Evolutionary conservation across 1,140 invertebrate genomes (phyloP), one percentile per base, ranked within the genome.

Genomic region (Pantala flavescens): DNA sequence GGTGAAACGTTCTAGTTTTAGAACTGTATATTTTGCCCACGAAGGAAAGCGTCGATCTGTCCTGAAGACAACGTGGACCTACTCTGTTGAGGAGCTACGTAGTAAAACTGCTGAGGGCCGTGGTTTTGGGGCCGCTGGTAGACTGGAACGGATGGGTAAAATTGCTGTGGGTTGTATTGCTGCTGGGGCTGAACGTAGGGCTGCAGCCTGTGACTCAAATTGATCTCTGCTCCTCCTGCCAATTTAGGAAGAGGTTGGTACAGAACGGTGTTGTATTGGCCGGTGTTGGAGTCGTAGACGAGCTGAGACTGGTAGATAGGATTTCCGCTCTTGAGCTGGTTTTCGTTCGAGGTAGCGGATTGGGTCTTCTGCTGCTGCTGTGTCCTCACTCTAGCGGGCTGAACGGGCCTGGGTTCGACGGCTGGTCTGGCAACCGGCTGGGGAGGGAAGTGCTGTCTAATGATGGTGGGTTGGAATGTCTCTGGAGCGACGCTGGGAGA

Each of bases 11-110:
- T 36, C 2, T 36, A 36, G 9, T 5, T 36, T 77, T 78, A 79
- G 75, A 77, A 77, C 36, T 78, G 76, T 78, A 89, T 87, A 79
- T 88, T 88, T 79, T 90, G 88, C 55, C 89, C 89, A 80, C 90
- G 86, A 63, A 93, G 86, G 83, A 93, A 93, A 49, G 91, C 90
- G 80, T 93, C 91, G 79, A 93, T 92, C 80, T 92, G 91, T 23
- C 90, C 89, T 42, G 85, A 83, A 5, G 87, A 84, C 7, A 85
- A 78, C 0, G 82, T 74, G 72, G 84, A 71, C 73, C 75, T 55
- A 70, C 74, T 49, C 70, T 43, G 71, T 49, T 36, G 72, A 77
- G 23, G 87, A 86, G 86, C 84, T 43, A 91, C 85, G 81, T 89
- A 91, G 79, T 91, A 91, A 80, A 87, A 90, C 28, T 84, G 83